Evolutionary conservation across 1,140 invertebrate species (phyloP), one percentile per base, ranked within the genome.

Genomic region (Caerostris extrusa): DNA sequence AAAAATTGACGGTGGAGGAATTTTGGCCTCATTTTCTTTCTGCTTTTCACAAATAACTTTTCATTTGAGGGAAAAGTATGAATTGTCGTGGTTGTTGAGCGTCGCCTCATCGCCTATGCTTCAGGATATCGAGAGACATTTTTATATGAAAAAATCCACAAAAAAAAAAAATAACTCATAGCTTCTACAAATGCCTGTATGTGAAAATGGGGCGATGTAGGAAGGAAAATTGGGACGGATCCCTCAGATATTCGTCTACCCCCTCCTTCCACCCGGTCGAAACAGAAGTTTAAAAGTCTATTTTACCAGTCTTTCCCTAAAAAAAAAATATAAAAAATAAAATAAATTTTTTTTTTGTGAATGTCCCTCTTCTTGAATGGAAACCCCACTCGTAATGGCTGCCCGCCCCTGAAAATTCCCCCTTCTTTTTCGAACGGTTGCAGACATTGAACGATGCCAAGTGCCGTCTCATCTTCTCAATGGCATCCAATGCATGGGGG

Each of bases 401-500:
- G 83, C 83, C 64, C 60, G 19, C n/a, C 67, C 81, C 82, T 69
- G 61, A 81, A 19, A 50, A 50, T 82, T 92, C 34, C n/a, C n/a
- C 82, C 82, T 50, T 57, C 56, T 60, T 77, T 88, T 86, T 56
- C 69, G 81, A 50, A 17, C 56, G 53, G 34, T 81, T 61, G 67
- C 92, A 93, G 92, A 93, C 92, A 88, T 93, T 93, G 92, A 85
- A 93, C 7, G 12, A 55, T 93, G 92, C 92, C 92, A 93, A 93
- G 92, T 88, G 92, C 53, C 92, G 57, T 93, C 92, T 89, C 92
- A 93, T 93, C 92, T 93, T 93, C 77, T 93, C 67, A 93, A 93
- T 93, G 92, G 92, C 91, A 90, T 81, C 34, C 12, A 87, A 61
- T 60, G 56, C 60, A 53, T 19, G 34, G 57, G 56, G 91, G 56